These are phyloP conservation scores for Nycticebus coucang DNA, from an alignment of 2,113 vertebrate species.

Conservation along the genomic window DNA sequence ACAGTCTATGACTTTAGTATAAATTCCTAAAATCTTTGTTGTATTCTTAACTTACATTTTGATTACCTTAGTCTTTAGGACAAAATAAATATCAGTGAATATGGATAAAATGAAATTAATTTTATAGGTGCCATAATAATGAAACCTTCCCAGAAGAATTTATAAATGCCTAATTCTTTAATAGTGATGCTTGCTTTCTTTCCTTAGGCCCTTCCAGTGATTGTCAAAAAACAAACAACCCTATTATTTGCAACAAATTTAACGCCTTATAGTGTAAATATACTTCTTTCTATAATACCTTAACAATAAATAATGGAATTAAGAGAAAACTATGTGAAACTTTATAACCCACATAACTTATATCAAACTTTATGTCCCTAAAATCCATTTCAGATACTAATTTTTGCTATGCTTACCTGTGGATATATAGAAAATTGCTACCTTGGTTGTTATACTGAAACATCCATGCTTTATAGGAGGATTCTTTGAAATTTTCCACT, in stretches of 20 bases:
- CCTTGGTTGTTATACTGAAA: background rate
- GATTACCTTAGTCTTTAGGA: background rate
- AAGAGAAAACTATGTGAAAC: background rate
- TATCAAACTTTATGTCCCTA: background rate
- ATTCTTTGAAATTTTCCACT: constrained; percentile 58
- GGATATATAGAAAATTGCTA: background rate
- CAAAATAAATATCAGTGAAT: background rate
- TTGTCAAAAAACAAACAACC: background rate
- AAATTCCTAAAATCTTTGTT: background rate
- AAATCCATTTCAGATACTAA: background rate
- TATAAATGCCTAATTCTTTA: background rate
- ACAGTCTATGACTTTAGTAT: background rate
- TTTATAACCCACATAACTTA: background rate
- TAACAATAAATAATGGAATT: background rate
- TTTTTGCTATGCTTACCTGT: background rate
- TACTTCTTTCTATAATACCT: background rate
- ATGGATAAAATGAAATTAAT: background rate
- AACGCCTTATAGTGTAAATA: background rate
- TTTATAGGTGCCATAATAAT: background rate
- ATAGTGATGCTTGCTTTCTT: background rate
- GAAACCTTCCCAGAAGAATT: background rate
- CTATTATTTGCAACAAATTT: background rate
- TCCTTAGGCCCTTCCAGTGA: background rate
- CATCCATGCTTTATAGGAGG: background rate
- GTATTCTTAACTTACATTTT: background rate